These are phyloP conservation scores for Alaudala cheleensis DNA, from an alignment of 2,113 vertebrate genomes.

Conservation along the genomic window DNA sequence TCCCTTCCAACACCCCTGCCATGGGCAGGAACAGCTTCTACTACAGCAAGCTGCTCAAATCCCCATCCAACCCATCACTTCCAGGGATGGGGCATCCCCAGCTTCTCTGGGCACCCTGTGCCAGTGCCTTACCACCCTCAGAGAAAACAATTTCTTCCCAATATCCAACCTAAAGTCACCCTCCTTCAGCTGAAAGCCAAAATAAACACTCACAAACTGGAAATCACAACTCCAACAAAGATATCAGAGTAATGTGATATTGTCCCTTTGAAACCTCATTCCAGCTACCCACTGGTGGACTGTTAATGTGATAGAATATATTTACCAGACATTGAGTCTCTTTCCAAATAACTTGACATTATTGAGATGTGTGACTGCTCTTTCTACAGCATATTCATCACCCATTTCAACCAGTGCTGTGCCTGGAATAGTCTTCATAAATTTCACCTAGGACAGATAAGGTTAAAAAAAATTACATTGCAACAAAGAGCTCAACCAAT, in stretches of 20 bases:
- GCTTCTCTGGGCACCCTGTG: not conserved
- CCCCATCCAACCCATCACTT: not conserved
- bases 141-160: not conserved
- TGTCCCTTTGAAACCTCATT: not conserved
- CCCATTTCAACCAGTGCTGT: conserved; percentile 97
- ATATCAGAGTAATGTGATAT: not conserved
- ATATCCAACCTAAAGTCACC: not conserved
- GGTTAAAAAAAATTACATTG: not conserved
- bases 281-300: not conserved
- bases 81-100: not conserved
- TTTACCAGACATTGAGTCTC: conserved; percentile 95
- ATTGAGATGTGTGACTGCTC: conserved; percentile 96
- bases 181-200: not conserved
- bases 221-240: not conserved
- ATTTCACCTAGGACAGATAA: conserved; percentile 83
- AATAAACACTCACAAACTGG: not conserved
- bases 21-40: not conserved
- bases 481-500: not conserved
- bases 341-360: conserved; percentile 96
- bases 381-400: conserved; percentile 95
- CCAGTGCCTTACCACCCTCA: not conserved
- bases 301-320: not conserved
- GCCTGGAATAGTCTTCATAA: conserved; percentile 98
- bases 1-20: not conserved
- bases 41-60: not conserved